These are phyloP conservation scores for Acrossocheilus fasciatus DNA, from an alignment of 2,797 vertebrate genomes.

Conservation along the genomic window DNA sequence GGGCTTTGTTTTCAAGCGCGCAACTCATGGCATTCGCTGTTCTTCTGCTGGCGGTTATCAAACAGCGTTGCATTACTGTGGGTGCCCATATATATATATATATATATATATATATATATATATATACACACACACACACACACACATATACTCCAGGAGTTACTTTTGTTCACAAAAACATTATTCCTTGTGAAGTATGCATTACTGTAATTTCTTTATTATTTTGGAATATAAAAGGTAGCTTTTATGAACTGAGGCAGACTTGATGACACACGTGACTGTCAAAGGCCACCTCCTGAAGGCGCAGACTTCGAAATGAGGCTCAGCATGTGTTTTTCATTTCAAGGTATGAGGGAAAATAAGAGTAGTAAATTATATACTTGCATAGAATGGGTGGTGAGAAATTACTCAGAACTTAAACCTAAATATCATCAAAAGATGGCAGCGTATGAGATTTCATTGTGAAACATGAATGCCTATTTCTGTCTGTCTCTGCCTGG, in stretches of 20 bases:
- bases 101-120: no score
- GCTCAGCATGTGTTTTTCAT: not conserved
- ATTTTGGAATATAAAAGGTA: not conserved
- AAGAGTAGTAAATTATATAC: not conserved
- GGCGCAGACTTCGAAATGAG: not conserved
- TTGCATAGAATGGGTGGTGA: not conserved
- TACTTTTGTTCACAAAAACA: no score
- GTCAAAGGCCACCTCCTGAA: not conserved
- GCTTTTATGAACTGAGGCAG: not conserved
- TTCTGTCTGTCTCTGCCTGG: conserved; percentile 1
- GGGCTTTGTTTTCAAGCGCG: no score
- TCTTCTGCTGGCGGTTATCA: no score
- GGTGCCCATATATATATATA: no score
- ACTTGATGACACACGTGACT: not conserved
- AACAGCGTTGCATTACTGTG: no score
- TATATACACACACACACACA: no score
- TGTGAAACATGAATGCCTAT: not conserved
- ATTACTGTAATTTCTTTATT: not conserved
- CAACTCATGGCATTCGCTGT: no score
- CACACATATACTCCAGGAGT: no score
- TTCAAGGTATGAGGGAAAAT: not conserved
- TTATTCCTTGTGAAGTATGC: not conserved
- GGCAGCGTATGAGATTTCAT: not conserved
- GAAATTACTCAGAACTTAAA: not conserved
- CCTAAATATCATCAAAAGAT: not conserved